Conservation (phyloP, 2,888 invertebrate genomes). For the Clistopyga incitator region DNA sequence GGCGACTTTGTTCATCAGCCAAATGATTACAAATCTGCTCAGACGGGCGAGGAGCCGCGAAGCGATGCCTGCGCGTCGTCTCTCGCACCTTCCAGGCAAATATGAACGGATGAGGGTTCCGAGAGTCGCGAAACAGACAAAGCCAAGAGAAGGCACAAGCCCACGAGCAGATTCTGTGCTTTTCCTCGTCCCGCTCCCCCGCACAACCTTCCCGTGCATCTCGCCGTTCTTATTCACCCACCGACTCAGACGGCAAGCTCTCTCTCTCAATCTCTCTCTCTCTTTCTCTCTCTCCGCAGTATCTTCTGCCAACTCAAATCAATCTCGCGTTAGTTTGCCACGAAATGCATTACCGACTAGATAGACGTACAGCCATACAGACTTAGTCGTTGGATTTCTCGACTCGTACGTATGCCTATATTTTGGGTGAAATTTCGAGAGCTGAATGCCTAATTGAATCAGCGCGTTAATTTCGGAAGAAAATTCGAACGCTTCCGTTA, state of each 20-base stretch:
- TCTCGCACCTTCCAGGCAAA: conserved; percentile 70
- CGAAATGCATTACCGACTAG: conserved; percentile 68
- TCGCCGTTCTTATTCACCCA: conserved; percentile 6
- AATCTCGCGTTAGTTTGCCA: conserved; percentile 74
- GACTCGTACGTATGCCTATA: background rate
- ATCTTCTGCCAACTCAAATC: conserved; percentile 76
- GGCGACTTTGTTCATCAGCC: conserved; percentile 77
- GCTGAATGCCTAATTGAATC: conserved; percentile 27
- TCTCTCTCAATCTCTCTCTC: too few relatives aligned
- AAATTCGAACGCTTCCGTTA: conserved; percentile 1
- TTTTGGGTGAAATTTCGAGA: conserved; percentile 21
- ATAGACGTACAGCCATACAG: conserved; percentile 25
- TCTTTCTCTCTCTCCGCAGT: conserved; percentile 48
- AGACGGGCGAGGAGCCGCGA: conserved; percentile 34
- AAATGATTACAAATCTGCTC: conserved; percentile 78
- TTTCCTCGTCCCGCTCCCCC: background rate
- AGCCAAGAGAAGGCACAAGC: conserved; percentile 39
- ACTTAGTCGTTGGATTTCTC: conserved; percentile 8
- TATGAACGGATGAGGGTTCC: conserved; percentile 76
- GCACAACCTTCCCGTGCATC: background rate
- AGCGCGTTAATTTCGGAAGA: conserved; percentile 15
- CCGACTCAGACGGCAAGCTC: conserved; percentile 36
- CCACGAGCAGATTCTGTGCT: conserved; percentile 38
- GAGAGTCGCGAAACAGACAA: conserved; percentile 68
- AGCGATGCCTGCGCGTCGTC: conserved; percentile 44